phyloP scores from a whole-genome alignment of 2,797 vertebrate species.

The Poecilia gillii region DNA sequence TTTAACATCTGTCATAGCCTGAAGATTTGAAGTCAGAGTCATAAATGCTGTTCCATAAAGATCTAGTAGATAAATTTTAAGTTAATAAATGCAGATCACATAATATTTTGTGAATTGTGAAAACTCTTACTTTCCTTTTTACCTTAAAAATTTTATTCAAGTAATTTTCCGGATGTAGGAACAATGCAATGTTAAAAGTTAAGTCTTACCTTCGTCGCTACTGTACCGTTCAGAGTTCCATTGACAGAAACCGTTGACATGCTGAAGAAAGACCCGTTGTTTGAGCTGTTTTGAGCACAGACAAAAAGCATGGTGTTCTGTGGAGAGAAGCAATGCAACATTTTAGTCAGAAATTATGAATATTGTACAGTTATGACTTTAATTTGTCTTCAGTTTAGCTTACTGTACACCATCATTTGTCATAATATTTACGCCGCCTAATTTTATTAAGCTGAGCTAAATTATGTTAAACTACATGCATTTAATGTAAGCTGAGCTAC shows the following conservation, averaged over 20 bases:
- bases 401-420: neutral
- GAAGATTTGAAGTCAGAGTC: neutral
- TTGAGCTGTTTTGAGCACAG: constrained; percentile 30
- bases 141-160: neutral
- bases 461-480: neutral
- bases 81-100: neutral
- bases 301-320: constrained; percentile 41
- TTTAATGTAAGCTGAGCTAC: neutral
- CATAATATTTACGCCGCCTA: neutral
- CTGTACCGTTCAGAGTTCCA: rapidly evolving
- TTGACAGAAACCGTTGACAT: rapidly evolving
- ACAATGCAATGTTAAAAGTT: too few relatives aligned
- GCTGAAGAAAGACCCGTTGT: constrained; percentile 13
- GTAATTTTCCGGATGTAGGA: neutral
- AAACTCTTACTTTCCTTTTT: neutral
- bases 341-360: neutral
- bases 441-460: neutral
- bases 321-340: neutral
- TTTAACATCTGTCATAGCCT: neutral
- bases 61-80: neutral
- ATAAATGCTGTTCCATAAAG: neutral
- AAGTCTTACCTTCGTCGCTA: constrained; percentile 35
- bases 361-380: neutral
- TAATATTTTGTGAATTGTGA: neutral
- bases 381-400: neutral